Base-by-base conservation (phyloP, 2,888 invertebrate species). In the Tenthredo amoena region DNA sequence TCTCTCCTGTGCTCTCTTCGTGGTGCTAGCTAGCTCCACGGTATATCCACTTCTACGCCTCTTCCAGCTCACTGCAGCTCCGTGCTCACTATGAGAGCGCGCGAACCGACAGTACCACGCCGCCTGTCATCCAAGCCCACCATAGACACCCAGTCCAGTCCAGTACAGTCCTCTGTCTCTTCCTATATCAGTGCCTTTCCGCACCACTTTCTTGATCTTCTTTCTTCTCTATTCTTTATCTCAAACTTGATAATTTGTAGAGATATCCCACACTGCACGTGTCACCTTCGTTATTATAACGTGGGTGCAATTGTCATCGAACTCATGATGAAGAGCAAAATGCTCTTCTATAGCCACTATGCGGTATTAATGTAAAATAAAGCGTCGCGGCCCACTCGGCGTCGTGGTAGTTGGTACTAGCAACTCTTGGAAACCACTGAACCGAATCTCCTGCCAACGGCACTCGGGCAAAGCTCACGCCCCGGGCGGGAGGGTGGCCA, bases 371-470 rank as follows among this genome's bases (percentile, higher is more conserved):
- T 34, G 31, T 26, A 34, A 34, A 10, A 18, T 12, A 7, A 26
- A 74, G 43, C 50, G 77, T 77, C 47, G 77, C 77, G 76, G 76
- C 47, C n/a, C 74, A 43, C 74, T 43, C 43, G 40, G 15, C 26
- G 40, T 10, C 74, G 18, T 50, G 50, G 55, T 77, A 50, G 50
- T 88, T 50, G 50, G 55, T 77, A 50, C 72, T 88, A 87, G 86
- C 87, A 87, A 89, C 89, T 91, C 89, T 88, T 90, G 89, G 89
- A 89, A 89, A 91, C 90, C 88, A 90, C 88, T 89, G 90, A 90
- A 90, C 90, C 87, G 87, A 87, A 86, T 86, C 87, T 86, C 84
- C 87, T 85, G 77, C 86, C 85, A 84, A 77, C 74, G 84, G 83
- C 81, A 85, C 87, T 85, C 86, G 85, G 85, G 55, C 55, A 55